phyloP scores from a whole-genome alignment of 2,888 invertebrate species.

The Callosobruchus maculatus region DNA sequence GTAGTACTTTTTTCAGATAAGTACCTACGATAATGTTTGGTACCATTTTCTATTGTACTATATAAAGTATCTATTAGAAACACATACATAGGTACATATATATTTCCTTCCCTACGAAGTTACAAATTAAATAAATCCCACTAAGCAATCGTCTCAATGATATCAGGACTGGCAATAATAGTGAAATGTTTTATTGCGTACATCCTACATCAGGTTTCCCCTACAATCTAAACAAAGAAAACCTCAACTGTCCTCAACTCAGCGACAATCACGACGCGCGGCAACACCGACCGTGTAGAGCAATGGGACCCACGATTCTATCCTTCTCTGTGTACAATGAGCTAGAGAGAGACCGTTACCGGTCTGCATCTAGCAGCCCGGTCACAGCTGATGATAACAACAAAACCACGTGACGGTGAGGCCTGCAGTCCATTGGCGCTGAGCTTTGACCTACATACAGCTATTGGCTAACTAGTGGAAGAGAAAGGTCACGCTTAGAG shows the following conservation, averaged over 20 bases:
- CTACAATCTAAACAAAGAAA: background rate
- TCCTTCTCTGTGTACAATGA: background rate
- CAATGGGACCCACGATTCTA: conserved; percentile 2
- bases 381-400: conserved; percentile 67
- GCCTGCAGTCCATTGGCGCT: conserved; percentile 48
- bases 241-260: background rate
- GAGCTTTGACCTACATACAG: conserved; percentile 56
- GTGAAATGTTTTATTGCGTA: no score
- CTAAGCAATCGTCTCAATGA: no score
- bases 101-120: no score
- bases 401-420: conserved; percentile 61
- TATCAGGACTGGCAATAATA: no score
- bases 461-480: conserved; percentile 46
- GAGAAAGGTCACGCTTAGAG: conserved; percentile 42
- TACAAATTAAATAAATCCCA: no score
- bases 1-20: no score
- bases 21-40: no score
- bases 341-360: background rate
- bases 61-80: no score
- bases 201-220: background rate
- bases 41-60: no score
- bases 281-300: background rate
- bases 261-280: background rate
- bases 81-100: no score
- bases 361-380: conserved; percentile 36